These are phyloP conservation scores for Agrochola lota DNA, from an alignment of 2,888 invertebrate genomes.

Conservation along the genomic window DNA sequence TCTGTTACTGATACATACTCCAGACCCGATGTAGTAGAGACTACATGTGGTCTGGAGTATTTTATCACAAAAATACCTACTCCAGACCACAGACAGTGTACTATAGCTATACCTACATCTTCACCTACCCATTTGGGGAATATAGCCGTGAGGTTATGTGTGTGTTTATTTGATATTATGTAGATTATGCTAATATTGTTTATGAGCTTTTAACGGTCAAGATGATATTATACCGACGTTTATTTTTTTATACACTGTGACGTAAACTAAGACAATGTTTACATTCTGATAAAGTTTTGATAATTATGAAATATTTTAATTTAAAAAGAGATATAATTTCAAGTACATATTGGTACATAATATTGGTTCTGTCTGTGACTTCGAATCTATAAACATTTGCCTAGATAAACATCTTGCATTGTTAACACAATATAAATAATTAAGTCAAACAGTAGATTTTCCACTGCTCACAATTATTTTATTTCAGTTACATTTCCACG, in stretches of 20 bases:
- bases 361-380: not conserved
- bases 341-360: constrained; percentile 8
- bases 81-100: not conserved
- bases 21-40: too few relatives aligned
- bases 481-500: constrained; percentile 39
- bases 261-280: constrained; percentile 13
- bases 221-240: not conserved
- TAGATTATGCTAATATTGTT: not conserved
- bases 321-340: not conserved
- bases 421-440: constrained; percentile 27
- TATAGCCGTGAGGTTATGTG: not conserved
- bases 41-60: not conserved
- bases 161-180: not conserved
- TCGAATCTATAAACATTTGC: not conserved
- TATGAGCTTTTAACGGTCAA: not conserved
- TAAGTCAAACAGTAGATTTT: constrained; percentile 50
- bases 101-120: too few relatives aligned
- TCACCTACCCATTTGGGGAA: not conserved
- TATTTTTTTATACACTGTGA: constrained; percentile 22
- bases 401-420: constrained; percentile 40
- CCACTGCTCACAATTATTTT: constrained; percentile 44
- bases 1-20: not conserved
- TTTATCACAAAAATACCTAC: too few relatives aligned
- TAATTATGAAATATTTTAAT: constrained; percentile 15
- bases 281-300: constrained; percentile 29